Conservation (phyloP, 2,113 vertebrate species). For the Eolophus roseicapilla region DNA sequence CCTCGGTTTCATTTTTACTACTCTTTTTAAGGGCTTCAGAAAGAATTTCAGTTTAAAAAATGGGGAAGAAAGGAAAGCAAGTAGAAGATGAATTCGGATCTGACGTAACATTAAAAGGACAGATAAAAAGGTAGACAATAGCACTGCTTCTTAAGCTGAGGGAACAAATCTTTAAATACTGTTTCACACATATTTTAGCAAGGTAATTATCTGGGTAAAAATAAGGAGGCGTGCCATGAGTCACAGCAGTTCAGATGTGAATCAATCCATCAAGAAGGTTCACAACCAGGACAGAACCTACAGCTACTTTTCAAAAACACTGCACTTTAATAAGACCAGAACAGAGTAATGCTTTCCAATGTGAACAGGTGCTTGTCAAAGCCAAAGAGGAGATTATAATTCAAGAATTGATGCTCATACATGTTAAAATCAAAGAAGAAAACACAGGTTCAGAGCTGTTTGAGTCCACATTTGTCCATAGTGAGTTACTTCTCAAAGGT, state of each 20-base stretch:
- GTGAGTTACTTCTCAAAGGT: not conserved
- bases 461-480: not conserved
- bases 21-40: not conserved
- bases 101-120: not conserved
- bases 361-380: not conserved
- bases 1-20: not conserved
- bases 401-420: not conserved
- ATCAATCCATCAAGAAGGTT: slow-evolving; percentile 17
- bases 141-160: not conserved
- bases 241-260: slow-evolving; percentile 19
- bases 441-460: not conserved
- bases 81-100: not conserved
- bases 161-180: not conserved
- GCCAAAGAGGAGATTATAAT: not conserved
- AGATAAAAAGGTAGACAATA: not conserved
- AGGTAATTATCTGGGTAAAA: slow-evolving; percentile 53
- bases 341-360: not conserved
- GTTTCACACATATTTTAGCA: slow-evolving; percentile 6
- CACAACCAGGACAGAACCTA: not conserved
- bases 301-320: not conserved
- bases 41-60: not conserved
- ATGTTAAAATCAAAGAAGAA: not conserved
- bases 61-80: not conserved
- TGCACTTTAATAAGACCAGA: not conserved
- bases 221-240: not conserved